phyloP scores from a whole-genome alignment of 2,113 vertebrate genomes.

The Syngnathoides biaculeatus region DNA sequence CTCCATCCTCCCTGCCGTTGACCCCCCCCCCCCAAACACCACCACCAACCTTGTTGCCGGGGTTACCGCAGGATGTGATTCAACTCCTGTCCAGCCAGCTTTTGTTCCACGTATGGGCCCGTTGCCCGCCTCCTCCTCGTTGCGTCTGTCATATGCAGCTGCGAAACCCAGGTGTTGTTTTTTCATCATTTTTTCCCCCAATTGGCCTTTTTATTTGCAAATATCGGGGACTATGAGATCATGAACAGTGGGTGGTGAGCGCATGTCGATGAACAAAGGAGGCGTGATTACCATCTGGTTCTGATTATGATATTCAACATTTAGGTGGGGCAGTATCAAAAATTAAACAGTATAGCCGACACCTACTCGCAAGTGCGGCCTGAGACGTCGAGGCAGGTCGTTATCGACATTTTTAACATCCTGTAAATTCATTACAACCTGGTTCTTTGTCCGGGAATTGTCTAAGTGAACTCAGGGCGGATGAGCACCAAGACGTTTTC shows the following conservation, averaged over 20 bases:
- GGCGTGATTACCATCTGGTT: conserved; percentile 39
- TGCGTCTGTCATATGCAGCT: conserved; percentile 56
- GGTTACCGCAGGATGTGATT: conserved; percentile 53
- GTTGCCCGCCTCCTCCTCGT: conserved; percentile 18
- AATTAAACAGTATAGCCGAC: not conserved
- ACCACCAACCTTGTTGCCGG: conserved; percentile 32
- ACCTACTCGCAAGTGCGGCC: not conserved
- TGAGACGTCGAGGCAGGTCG: not conserved
- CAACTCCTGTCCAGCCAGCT: conserved; percentile 31
- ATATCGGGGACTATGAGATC: conserved; percentile 19
- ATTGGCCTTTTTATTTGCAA: conserved; percentile 11
- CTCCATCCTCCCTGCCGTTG: not conserved
- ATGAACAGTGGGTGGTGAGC: conserved; percentile 30
- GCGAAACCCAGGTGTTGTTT: not conserved
- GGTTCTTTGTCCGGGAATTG: conserved; percentile 22
- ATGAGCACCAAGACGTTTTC: conserved; percentile 48
- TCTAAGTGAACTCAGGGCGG: conserved; percentile 27
- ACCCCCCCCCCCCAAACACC: not conserved
- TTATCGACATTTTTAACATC: conserved; percentile 7
- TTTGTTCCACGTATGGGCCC: conserved; percentile 55
- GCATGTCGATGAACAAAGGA: conserved; percentile 17
- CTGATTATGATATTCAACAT: conserved; percentile 10
- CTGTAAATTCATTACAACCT: conserved; percentile 15
- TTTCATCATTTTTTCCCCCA: too few species aligned
- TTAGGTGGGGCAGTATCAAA: not conserved